Conservation (phyloP, 1,140 invertebrate species). For the Chionoecetes opilio region DNA sequence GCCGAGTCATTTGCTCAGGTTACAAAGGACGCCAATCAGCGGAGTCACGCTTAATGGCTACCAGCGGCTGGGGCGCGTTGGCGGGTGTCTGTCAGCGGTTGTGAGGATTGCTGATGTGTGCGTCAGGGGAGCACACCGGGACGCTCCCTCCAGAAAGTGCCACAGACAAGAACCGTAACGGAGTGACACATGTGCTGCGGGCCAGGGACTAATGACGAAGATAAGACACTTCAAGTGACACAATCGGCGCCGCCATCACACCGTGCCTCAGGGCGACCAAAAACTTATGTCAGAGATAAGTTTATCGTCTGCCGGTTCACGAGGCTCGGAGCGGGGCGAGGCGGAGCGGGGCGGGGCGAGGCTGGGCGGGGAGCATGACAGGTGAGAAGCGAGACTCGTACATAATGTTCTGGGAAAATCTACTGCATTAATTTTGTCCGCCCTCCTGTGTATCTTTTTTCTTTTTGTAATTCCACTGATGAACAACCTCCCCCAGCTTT, state of each 20-base stretch:
- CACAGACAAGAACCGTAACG: neutral
- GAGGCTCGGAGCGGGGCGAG: neutral
- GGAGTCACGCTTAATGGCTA: conserved; percentile 37
- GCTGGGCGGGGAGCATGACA: too few species aligned
- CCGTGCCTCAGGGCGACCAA: neutral
- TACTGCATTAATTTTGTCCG: neutral
- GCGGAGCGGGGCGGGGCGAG: neutral
- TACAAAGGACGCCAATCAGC: conserved; percentile 37
- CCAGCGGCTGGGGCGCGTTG: neutral
- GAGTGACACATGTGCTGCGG: conserved; percentile 18
- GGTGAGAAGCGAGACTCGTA: too few species aligned
- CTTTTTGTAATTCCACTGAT: too few species aligned
- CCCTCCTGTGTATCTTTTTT: neutral
- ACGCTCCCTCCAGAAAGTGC: conserved; percentile 43
- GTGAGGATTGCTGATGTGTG: neutral
- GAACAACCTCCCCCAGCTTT: neutral
- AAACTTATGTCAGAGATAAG: conserved; percentile 18
- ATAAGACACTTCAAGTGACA: conserved; percentile 67
- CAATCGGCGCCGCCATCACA: conserved; percentile 37
- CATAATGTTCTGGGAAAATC: neutral
- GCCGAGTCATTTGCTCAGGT: neutral
- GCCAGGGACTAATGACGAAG: conserved; percentile 53
- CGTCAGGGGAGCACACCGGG: neutral
- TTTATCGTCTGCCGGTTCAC: neutral
- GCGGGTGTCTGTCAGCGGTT: neutral